phyloP scores from a whole-genome alignment of 2,888 invertebrate species.

The Mimachlamys varia region DNA sequence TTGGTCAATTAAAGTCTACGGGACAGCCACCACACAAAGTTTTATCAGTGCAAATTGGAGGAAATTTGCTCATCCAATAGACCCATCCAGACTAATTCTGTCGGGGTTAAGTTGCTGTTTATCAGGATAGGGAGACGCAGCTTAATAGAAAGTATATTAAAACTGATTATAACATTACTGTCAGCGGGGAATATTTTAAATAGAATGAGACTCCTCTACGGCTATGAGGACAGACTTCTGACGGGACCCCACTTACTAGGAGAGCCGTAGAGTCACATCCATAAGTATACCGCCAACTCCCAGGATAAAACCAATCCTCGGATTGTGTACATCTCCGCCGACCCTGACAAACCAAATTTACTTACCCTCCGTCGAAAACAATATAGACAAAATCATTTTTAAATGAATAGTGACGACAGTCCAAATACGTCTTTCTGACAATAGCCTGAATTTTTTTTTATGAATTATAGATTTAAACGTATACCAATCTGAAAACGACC shows the following conservation, averaged over 20 bases:
- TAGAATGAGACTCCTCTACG: neutral
- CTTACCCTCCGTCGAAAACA: neutral
- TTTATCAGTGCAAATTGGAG: slow-evolving; percentile 31
- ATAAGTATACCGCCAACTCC: neutral
- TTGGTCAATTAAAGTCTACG: neutral
- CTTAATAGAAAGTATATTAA: slow-evolving; percentile 3
- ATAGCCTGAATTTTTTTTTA: neutral
- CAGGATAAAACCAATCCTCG: neutral
- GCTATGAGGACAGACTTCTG: neutral
- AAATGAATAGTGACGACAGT: slow-evolving; percentile 4
- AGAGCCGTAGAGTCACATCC: neutral
- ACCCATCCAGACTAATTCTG: neutral
- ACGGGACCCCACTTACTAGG: neutral
- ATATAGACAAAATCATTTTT: neutral
- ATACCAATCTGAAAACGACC: neutral
- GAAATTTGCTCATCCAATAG: neutral
- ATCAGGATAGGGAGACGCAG: neutral
- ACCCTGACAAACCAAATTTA: slow-evolving; percentile 13
- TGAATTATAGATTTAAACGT: slow-evolving; percentile 23
- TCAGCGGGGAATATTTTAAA: slow-evolving; percentile 8
- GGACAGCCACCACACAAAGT: slow-evolving; percentile 30
- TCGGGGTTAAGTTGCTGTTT: neutral
- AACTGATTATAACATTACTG: slow-evolving; percentile 19
- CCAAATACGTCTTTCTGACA: neutral
- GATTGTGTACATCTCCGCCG: neutral